Base-by-base conservation (phyloP, 2,797 vertebrate species). In the Myotis findleyi region DNA sequence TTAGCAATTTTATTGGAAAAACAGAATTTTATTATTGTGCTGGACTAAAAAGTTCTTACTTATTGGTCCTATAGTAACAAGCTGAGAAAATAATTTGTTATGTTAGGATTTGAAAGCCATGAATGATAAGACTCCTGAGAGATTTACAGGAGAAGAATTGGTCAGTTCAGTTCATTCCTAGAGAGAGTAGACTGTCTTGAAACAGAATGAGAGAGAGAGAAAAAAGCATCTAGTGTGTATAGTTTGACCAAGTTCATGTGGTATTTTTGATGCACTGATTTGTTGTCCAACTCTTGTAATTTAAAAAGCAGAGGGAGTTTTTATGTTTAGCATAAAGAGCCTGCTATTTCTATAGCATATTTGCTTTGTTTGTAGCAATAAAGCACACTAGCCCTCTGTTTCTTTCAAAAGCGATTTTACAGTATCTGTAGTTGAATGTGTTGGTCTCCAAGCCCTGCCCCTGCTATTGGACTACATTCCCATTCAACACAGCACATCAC, bases 261-360 rank as follows among this genome's bases (percentile, higher is more conserved):
- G 51, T 91, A 23, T 84, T 86, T 93, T 36, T 88, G 64, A 71
- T 3, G 3, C 6, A 47, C 66, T 57, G 25, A 69, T 76, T 71
- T 95, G 75, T 82, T 81, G 25, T 49, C 36, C 41, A 84, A 7
- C n/a, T 94, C 30, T 84, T 86, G 3, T 62, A 49, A 68, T 66
- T 93, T 71, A 81, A 73, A 87, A 93, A 93, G 41, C 53, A 81
- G 44, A 89, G 71, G 51, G 51, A 18, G 2, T 72, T 95, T 93
- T 89, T 57, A 64, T 83, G 25, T 84, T 93, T 84, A 85, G 27
- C 64, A 10, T 77, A 79, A 47, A 69, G 53, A 64, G 1, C 73
- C 72, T 91, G 44, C 36, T 62, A 20, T 89, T 93, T 49, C 64
- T n/a, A 7, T 76, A 47, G 44, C 27, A 27, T 77, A 92, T 95